Evolutionary conservation across 2,888 invertebrate species (phyloP), one percentile per base, ranked within the genome.

Genomic region (Lagria hirta): DNA sequence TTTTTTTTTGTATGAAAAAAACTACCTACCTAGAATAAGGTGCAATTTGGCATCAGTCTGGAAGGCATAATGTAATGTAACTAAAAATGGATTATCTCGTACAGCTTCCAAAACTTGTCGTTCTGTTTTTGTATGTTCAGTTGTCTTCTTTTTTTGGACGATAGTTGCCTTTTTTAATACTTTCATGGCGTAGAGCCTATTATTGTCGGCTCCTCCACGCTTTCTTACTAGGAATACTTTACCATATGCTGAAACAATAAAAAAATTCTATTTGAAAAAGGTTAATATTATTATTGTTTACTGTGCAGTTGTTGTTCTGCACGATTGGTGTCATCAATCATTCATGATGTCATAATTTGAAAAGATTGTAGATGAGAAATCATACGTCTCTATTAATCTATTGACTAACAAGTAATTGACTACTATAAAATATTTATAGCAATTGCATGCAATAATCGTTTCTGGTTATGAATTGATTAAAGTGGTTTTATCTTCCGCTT

Each of bases 51-150:
- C 86, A 65, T 96, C 92, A 4, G 96, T 95, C 75, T 98, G 97
- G 80, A 98, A 98, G 68, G 98, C 98, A 74, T 98, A 98, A 74
- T 95, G 94, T 55, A 98, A 80, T 21, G 94, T 95, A 60, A 97
- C 96, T 55, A 98, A 82, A 75, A 97, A 98, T 35, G 97, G 97
- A 65, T 92, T 88, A 69, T 91, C 88, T 54, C 95, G 80, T 48
- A 98, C 91, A 34, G 93, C 90, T 73, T 97, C 97, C 56, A 98
- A 79, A 46, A 98, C 96, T 79, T 96, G 91, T 73, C 97, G 78
- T 73, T 98, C 97, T 36, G 96, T 96, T 76, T 90, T 86, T 16
- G 96, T 97, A 74, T 98, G 98, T 69, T 98, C 98, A 6, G 94
- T 88, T 42, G 94, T 94, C 76, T 95, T 95, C 69, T 90, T 84